Conservation (phyloP, 2,797 vertebrate genomes). For the Alouatta caraya region DNA sequence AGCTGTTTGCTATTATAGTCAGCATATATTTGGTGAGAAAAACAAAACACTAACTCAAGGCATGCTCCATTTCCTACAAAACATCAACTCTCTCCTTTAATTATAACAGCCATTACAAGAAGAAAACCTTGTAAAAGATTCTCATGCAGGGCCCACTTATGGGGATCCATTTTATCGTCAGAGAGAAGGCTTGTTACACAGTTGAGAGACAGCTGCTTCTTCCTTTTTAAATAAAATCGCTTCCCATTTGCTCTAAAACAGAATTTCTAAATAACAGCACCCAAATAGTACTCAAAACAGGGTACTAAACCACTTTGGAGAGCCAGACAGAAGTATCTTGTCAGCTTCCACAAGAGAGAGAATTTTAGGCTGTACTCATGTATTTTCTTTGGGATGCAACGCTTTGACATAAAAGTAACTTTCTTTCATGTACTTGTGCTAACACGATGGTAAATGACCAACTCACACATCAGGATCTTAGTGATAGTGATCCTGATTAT, state of each 20-base stretch:
- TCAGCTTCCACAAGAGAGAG: not conserved
- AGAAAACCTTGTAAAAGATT: constrained; percentile 63
- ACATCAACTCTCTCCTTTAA: constrained; percentile 48
- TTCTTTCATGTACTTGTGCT: not conserved
- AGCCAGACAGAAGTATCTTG: not conserved
- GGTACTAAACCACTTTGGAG: not conserved
- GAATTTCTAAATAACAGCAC: not conserved
- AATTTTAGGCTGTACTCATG: not conserved
- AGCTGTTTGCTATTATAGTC: constrained; percentile 78
- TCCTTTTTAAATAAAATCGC: not conserved
- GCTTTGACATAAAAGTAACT: not conserved
- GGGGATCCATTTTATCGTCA: constrained; percentile 37
- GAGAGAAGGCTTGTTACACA: not conserved
- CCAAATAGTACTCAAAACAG: not conserved
- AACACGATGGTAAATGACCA: constrained; percentile 22
- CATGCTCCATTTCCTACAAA: constrained; percentile 52
- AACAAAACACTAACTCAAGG: constrained; percentile 62
- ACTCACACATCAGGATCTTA: not conserved
- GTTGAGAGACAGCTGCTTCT: constrained; percentile 23
- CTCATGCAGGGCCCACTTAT: constrained; percentile 43
- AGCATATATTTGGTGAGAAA: constrained; percentile 74
- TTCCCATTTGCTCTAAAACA: not conserved
- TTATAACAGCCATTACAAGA: constrained; percentile 60
- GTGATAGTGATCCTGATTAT: not conserved
- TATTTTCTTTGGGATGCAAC: not conserved